Evolutionary conservation across 2,797 vertebrate genomes (phyloP).

Genomic region (Oryzias sinensis): DNA sequence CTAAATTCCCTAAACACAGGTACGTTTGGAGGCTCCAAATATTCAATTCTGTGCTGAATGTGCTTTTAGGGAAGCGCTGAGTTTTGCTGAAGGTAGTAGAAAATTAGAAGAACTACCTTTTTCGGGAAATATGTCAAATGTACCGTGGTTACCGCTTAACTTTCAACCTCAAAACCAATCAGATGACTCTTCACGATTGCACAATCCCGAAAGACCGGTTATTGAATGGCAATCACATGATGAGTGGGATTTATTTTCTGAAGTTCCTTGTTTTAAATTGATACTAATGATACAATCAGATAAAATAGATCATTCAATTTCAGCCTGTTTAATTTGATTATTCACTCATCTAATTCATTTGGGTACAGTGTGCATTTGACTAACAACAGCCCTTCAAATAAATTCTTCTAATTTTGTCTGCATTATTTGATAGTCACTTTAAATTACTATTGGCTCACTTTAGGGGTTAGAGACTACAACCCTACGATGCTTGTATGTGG

Average conservation of each 20-base stretch:
- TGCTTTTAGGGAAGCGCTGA: too few relatives aligned
- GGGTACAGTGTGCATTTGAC: too few relatives aligned
- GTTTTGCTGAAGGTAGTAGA: not conserved
- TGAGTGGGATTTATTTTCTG: too few relatives aligned
- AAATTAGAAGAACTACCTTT: not conserved
- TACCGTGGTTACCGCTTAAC: not conserved
- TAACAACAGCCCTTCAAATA: too few relatives aligned
- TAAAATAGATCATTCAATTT: too few relatives aligned
- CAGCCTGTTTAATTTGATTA: too few relatives aligned
- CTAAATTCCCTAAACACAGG: conserved; percentile 16
- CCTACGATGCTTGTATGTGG: not conserved
- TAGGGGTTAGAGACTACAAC: not conserved
- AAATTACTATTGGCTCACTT: too few relatives aligned
- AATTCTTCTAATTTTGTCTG: too few relatives aligned
- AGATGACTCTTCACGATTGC: conserved; percentile 33
- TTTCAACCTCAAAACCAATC: not conserved
- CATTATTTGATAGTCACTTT: too few relatives aligned
- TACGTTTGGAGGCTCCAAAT: not conserved
- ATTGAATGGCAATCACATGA: conserved; percentile 62
- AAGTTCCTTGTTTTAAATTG: too few relatives aligned
- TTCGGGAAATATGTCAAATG: not conserved
- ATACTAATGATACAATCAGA: too few relatives aligned
- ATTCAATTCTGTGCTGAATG: not conserved
- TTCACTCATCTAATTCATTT: too few relatives aligned
- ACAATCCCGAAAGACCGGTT: conserved; percentile 27